phyloP scores from a whole-genome alignment of 2,888 invertebrate species.

The Epinotia bilunana region DNA sequence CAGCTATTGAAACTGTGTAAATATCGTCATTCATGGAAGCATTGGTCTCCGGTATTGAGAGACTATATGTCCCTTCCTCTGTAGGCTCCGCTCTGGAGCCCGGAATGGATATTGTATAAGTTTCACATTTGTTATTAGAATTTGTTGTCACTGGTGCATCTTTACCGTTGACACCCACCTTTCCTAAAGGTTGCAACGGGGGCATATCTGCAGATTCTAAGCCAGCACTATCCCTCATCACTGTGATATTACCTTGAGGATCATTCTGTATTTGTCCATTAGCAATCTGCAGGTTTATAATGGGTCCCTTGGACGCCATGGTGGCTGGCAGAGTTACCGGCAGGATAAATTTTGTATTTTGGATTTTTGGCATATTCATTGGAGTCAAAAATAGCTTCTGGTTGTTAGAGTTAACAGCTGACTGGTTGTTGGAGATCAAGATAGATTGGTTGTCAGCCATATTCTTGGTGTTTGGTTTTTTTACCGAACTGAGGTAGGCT shows the following conservation, averaged over 20 bases:
- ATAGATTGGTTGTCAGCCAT: conserved; percentile 76
- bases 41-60: conserved; percentile 82
- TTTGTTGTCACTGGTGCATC: conserved; percentile 64
- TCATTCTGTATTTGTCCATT: conserved; percentile 87
- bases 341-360: conserved; percentile 81
- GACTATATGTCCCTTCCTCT: conserved; percentile 78
- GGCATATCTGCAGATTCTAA: conserved; percentile 73
- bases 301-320: conserved; percentile 84
- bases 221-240: conserved; percentile 78
- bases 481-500: conserved; percentile 83
- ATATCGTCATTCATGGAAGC: conserved; percentile 82
- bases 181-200: conserved; percentile 74
- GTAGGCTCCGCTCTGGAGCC: conserved; percentile 80
- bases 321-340: conserved; percentile 81
- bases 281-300: conserved; percentile 88
- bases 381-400: conserved; percentile 85
- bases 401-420: conserved; percentile 72
- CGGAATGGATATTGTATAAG: conserved; percentile 74
- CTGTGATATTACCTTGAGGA: conserved; percentile 85
- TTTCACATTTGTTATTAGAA: conserved; percentile 66
- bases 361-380: conserved; percentile 84
- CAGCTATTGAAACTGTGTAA: conserved; percentile 81
- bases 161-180: conserved; percentile 72
- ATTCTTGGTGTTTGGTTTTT: conserved; percentile 75
- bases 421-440: conserved; percentile 76